A percentile compares a stretch with the other conserved stretches of the same genome.
Evolutionary conservation across 2,888 invertebrate genomes (phyloP).

Genomic region (Quadriops clusia): DNA sequence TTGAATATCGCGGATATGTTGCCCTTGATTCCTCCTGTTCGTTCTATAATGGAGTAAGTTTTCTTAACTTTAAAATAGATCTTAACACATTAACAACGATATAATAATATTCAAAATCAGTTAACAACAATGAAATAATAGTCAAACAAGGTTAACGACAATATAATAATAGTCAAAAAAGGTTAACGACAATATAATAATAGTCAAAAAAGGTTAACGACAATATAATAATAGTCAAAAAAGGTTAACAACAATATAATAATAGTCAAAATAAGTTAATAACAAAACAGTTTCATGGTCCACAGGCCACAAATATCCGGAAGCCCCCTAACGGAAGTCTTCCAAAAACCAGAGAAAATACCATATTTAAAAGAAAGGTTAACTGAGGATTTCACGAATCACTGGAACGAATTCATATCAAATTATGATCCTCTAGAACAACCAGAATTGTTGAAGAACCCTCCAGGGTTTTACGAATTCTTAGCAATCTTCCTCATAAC

Average conservation of each 20-base stretch:
- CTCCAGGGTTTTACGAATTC: conserved; percentile 48
- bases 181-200: too few species aligned
- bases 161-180: too few species aligned
- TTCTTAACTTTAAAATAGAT: neutral
- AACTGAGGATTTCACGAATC: conserved; percentile 54
- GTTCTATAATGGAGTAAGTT: conserved; percentile 24
- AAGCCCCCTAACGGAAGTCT: conserved; percentile 43
- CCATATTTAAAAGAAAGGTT: conserved; percentile 55
- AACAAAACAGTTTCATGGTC: too few species aligned
- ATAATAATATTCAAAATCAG: too few species aligned
- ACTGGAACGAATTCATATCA: conserved; percentile 71
- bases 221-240: too few species aligned
- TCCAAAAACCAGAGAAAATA: conserved; percentile 49
- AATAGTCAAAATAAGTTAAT: too few species aligned
- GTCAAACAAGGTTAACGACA: too few species aligned
- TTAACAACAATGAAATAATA: too few species aligned
- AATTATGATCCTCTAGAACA: conserved; percentile 68
- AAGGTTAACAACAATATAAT: too few species aligned
- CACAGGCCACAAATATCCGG: too few species aligned
- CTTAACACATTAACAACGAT: too few species aligned
- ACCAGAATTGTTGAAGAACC: conserved; percentile 49
- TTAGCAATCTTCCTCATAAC: conserved; percentile 53
- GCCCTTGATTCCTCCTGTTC: conserved; percentile 42
- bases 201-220: too few species aligned
- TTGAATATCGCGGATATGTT: conserved; percentile 65